Conservation (phyloP, 2,888 invertebrate species). For the Trissoscelio sp. region DNA sequence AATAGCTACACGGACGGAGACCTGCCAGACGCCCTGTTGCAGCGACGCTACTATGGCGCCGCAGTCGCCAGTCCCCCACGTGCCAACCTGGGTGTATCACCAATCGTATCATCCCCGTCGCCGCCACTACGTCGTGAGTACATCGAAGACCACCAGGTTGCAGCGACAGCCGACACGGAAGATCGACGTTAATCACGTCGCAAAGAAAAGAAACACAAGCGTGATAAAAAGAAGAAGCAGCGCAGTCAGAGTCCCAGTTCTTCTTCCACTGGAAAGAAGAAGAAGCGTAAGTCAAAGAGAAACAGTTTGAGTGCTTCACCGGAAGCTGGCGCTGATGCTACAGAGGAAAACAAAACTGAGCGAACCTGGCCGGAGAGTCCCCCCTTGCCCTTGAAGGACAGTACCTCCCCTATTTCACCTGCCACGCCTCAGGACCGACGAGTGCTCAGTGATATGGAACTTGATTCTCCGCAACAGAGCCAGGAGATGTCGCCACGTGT, state of each 20-base stretch:
- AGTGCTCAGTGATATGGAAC: conserved; percentile 80
- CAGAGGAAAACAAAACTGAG: too few relatives aligned
- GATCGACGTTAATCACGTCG: conserved; percentile 77
- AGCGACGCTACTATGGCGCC: conserved; percentile 81
- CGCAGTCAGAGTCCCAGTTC: conserved; percentile 83
- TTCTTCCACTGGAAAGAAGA: conserved; percentile 88
- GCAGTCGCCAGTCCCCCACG: conserved; percentile 74
- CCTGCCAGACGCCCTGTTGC: conserved; percentile 77
- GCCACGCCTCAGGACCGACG: conserved; percentile 84
- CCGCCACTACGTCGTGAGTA: too few relatives aligned
- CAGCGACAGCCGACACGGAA: conserved; percentile 70
- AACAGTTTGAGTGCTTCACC: conserved; percentile 88
- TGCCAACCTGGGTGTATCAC: conserved; percentile 82
- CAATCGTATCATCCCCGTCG: conserved; percentile 84
- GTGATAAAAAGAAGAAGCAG: conserved; percentile 90
- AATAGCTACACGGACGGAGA: conserved; percentile 82
- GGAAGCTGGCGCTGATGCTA: conserved; percentile 26
- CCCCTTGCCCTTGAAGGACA: conserved; percentile 84
- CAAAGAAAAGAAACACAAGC: conserved; percentile 85
- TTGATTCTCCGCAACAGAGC: conserved; percentile 76
- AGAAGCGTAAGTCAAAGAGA: conserved; percentile 87
- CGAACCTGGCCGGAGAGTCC: conserved; percentile 84
- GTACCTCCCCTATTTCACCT: conserved; percentile 86
- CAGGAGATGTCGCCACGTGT: conserved; percentile 73
- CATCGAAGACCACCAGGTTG: conserved; percentile 76